Percentiles rank a stretch among this genome's conserved stretches.
phyloP scores from a whole-genome alignment of 2,797 vertebrate species.

The Decapterus maruadsi region DNA sequence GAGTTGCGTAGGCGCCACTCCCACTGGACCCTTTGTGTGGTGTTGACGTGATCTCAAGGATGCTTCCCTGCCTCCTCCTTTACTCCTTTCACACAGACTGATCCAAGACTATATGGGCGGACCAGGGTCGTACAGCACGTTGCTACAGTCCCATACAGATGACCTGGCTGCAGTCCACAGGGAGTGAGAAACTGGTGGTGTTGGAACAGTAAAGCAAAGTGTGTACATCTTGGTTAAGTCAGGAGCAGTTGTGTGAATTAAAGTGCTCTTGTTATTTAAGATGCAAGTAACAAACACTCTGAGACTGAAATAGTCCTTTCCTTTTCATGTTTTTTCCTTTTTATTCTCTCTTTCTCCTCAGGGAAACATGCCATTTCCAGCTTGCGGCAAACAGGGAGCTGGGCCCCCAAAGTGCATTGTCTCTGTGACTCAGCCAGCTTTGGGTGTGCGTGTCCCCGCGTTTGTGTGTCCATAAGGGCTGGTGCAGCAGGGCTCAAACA shows the following conservation, averaged over 20 bases:
- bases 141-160: constrained; percentile 8
- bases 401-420: constrained; percentile 43
- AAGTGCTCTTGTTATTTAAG: constrained; percentile 1
- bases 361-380: constrained; percentile 60
- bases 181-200: constrained; percentile 15
- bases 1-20: constrained; percentile 63
- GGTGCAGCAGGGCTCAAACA: constrained; percentile 75
- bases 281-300: constrained; percentile 3
- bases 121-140: constrained; percentile 19
- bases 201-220: neutral
- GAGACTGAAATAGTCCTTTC: constrained; percentile 29
- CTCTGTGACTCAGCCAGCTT: constrained; percentile 65
- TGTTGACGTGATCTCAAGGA: constrained; percentile 52
- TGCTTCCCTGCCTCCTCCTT: constrained; percentile 49
- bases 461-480: constrained; percentile 53
- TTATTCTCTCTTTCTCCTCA: constrained; percentile 23
- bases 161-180: constrained; percentile 12
- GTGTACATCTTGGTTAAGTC: constrained; percentile 12
- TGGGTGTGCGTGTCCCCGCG: constrained; percentile 39
- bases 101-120: constrained; percentile 29
- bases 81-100: constrained; percentile 37
- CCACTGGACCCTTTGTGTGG: constrained; percentile 62
- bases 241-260: neutral
- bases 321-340: constrained; percentile 26
- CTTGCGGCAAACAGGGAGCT: constrained; percentile 48